Base-by-base conservation (phyloP, 2,888 invertebrate species). In the Ophion ventricosus region DNA sequence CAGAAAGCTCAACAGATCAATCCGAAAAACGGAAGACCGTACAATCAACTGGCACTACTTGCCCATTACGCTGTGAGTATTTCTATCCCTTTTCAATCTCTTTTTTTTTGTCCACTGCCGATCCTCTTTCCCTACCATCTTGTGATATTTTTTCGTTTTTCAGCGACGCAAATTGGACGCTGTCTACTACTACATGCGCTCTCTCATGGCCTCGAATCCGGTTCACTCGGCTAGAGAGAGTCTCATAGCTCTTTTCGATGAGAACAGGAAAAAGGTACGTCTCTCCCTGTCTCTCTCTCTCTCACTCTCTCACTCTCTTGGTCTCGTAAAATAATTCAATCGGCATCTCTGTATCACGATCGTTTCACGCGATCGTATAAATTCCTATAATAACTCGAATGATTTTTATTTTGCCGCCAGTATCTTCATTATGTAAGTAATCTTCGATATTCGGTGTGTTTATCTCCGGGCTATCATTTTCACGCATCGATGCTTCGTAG, bases 181-280 rank as follows among this genome's bases (percentile, higher is more conserved):
- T n/a, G 97, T 99, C 7, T 99, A 98, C 94, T 98, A 97, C 94
- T 98, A 98, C 92, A 98, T 98, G 97, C 95, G 99, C 89, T 98
- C 98, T 93, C 94, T 99, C 89, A 97, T 98, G 95, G 97, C 98
- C 80, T 97, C 98, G 61, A 98, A 98, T 95, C 98, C 98, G 1
- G 97, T 98, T 92, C 96, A 96, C 87, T 98, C 98, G 0, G 98
- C 98, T n/a, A 95, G 96, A 88, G 98, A 99, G 94, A 97, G 97
- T 94, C 95, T 99, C 29, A 95, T 97, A 89, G 96, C 97, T 17
- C 94, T 99, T 82, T 98, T 98, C 93, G 98, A 99, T 93, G 98
- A 99, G 94, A 98, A 97, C 89, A 96, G 98, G 73, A 98, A 97
- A 94, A 98, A 97, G 96, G 97, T 97, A 94, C 91, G 88, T 85